A percentile compares a stretch with the other conserved stretches of the same genome.
phyloP scores from a whole-genome alignment of 30 jellyfish, hydroid and myxozoan species.

The Rhopilema esculentum region DNA sequence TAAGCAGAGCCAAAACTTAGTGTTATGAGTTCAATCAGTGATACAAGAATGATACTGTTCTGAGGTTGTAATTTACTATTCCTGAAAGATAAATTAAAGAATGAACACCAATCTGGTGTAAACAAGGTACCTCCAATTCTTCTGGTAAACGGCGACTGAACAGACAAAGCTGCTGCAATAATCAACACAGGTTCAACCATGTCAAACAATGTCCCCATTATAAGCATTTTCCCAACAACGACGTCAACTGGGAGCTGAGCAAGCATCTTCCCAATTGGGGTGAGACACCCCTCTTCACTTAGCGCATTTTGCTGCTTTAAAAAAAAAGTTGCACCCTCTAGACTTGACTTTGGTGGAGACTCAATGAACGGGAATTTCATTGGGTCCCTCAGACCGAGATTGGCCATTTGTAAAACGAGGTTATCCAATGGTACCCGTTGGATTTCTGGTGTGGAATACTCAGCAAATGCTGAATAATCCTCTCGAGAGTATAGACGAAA shows the following conservation, averaged over 20 bases:
- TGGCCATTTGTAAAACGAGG: constrained; percentile 93
- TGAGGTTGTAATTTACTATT: too few species aligned
- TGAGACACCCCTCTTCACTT: constrained; percentile 71
- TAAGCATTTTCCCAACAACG: constrained; percentile 90
- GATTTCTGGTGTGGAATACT: constrained; percentile 97
- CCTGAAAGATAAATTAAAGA: too few species aligned
- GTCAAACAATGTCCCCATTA: constrained; percentile 92
- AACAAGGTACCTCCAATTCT: constrained; percentile 81
- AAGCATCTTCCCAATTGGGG: constrained; percentile 92
- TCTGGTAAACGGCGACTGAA: constrained; percentile 93
- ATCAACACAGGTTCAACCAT: constrained; percentile 90
- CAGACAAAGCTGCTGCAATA: constrained; percentile 95
- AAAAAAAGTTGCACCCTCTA: constrained; percentile 79
- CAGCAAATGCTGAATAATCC: constrained; percentile 87
- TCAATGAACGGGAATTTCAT: constrained; percentile 93
- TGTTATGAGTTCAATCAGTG: too few species aligned
- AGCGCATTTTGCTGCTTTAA: constrained; percentile 89
- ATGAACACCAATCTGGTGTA: too few species aligned
- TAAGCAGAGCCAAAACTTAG: too few species aligned
- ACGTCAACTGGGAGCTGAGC: constrained; percentile 97
- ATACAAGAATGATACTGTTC: too few species aligned
- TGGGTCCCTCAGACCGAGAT: constrained; percentile 94
- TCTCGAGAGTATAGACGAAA: constrained; percentile 94
- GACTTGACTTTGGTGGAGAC: constrained; percentile 88
- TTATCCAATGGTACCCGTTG: constrained; percentile 96